Base-by-base conservation (phyloP, 2,888 invertebrate species). In the Sycophila texana region DNA sequence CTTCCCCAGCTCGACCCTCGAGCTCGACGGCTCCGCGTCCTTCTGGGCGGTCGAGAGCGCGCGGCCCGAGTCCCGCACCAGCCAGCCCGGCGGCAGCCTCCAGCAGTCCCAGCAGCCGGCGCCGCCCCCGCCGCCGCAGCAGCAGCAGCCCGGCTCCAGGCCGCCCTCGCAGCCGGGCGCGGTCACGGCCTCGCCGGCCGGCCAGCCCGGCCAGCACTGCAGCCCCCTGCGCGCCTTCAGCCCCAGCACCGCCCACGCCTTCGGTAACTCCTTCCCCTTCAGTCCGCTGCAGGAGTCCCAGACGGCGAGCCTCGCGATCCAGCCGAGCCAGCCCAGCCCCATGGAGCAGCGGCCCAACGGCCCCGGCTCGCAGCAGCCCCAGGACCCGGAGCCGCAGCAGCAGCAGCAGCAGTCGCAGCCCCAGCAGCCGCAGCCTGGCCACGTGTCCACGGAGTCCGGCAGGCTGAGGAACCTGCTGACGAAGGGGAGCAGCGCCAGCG, bases 1-100 rank as follows among this genome's bases (percentile, higher is more conserved):
- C 83, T 93, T 92, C 87, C 93, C 93, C 84, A 92, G 92, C 86
- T 92, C 94, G 86, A 93, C 95, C 77, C 95, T 93, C 92, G 94
- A 91, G 74, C 85, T 91, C 86, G 91, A 91, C 76, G 82, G 7
- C 84, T 85, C 86, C 12, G 51, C 77, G 39, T 14, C 58, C 13
- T 75, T 73, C 55, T 81, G 79, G 79, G 30, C 66, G 3, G 53
- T 60, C 39, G 84, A 81, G 47, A 74, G 66, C 65, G 89, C 89
- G 80, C 86, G 94, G 81, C 93, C 94, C 30, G 94, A 94, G 84
- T 94, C 94, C 61, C 91, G 94, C 82, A 92, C 94, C 83, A 94
- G 94, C 84, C 75, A 76, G 51, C 55, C 47, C 58, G 49, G 67
- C 67, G 26, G 57, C 65, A 65, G 63, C 39, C 58, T 22, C 16